Base-by-base conservation (phyloP, 2,888 invertebrate genomes). In the Mesorhabditis belari region DNA sequence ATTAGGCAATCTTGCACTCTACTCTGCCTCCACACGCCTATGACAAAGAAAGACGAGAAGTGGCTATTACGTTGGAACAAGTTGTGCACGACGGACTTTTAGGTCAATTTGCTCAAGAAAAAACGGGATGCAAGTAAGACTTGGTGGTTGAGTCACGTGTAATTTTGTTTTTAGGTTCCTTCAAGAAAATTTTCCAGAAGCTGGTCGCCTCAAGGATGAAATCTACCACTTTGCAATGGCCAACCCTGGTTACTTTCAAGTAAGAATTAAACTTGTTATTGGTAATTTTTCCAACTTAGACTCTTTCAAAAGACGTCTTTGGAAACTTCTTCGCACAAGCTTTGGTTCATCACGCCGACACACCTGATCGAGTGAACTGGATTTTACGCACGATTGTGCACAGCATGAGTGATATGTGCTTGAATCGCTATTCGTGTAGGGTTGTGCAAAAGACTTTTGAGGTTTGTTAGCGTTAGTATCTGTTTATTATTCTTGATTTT, bases 371-470 rank as follows among this genome's bases (percentile, higher is more conserved):
- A 6, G 64, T 61, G 35, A 63, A 60, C 29, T 27, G 49, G n/a
- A 67, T 73, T 52, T 50, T 53, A 9, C 52, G 26, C 5, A 29
- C 55, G 9, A 56, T 69, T 12, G 24, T 27, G 6, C 52, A 55
- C 25, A 64, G 70, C 21, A 71, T 74, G 65, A 64, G 60, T 58
- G 29, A 55, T 12, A 64, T 76, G 27, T 71, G 75, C 54, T 59
- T 71, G 29, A 74, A 76, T 57, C 67, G 75, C 24, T 77, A 70
- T 52, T 72, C 74, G 2, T 77, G 77, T 51, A 67, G 77, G 19
- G 77, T 77, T 23, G 67, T 77, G 0, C 77, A 77, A 63, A 73
- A 66, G 53, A 68, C 69, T 6, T 63, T 77, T 21, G 71, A 73
- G 65, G 65, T 67, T 6, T 35, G 61, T 35, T 35, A 17, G 17